Base-by-base conservation (phyloP, 2,113 vertebrate species). In the Erythrocercus mccallii region DNA sequence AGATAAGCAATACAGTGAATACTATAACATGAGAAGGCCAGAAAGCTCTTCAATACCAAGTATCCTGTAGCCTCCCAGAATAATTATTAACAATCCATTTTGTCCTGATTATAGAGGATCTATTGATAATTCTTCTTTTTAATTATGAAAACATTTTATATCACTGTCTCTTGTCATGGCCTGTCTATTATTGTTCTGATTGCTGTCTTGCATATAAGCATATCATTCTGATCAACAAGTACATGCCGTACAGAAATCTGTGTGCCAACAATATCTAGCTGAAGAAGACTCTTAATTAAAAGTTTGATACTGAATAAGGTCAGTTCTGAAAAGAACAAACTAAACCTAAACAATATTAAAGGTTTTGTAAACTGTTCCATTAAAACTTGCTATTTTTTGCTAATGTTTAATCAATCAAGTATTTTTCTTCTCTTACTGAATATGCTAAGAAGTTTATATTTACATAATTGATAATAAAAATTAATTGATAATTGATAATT, bases 281-380 rank as follows among this genome's bases (percentile, higher is more conserved):
- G 73, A 37, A 87, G 66, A 82, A 81, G 35, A 57, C 12, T 5
- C 20, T 92, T 94, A 93, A 95, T 95, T 91, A 90, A 95, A 94
- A 92, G n/a, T 79, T 91, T 91, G 53, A 14, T 88, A 88, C 79
- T 90, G 57, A 74, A 92, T 83, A 95, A 83, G 31, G 54, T 81
- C 50, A 40, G 37, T 72, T 86, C 48, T 89, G 57, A 68, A 66
- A 88, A 79, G 48, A 91, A 72, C 56, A 85, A 79, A 37, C 31
- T 53, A 73, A 94, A 90, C 14, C 33, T 68, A 58, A 90, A 81
- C 57, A 92, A 73, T 89, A 91, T 76, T 88, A 77, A 56, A 92
- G 80, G 9, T 45, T 82, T 62, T 56, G 15, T 57, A 54, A 50
- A 44, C 47, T 22, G 47, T 54, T 87, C n/a, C 74, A 57, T 74